phyloP scores from a whole-genome alignment of 1,140 invertebrate genomes.

The Plectus sambesii region DNA sequence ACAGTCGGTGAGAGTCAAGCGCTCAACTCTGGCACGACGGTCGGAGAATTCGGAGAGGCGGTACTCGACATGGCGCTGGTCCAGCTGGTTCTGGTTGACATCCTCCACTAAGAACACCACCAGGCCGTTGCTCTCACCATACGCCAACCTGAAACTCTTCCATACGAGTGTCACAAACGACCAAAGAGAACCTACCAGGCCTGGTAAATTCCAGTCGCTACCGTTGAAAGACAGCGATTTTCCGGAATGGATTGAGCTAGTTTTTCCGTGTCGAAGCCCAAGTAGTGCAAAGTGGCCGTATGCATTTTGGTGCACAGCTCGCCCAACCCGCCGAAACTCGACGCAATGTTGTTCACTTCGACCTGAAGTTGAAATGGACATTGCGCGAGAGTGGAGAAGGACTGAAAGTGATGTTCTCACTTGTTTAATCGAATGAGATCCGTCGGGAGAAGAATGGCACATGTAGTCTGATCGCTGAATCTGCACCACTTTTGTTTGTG shows the following conservation, averaged over 20 bases:
- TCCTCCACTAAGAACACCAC: conserved; percentile 81
- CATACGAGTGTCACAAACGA: background rate
- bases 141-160: conserved; percentile 30
- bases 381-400: too few species aligned
- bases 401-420: too few species aligned
- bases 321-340: conserved; percentile 81
- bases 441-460: conserved; percentile 33
- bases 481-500: conserved; percentile 29
- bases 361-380: conserved; percentile 55
- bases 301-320: conserved; percentile 52
- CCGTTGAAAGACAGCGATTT: conserved; percentile 32
- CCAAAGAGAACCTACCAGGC: conserved; percentile 29
- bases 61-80: conserved; percentile 79
- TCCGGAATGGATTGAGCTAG: conserved; percentile 25
- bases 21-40: conserved; percentile 58
- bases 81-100: conserved; percentile 53
- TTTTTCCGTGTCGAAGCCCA: conserved; percentile 11
- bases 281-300: conserved; percentile 42
- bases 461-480: conserved; percentile 45
- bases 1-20: conserved; percentile 57
- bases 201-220: conserved; percentile 30
- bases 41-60: conserved; percentile 54
- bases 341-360: conserved; percentile 88
- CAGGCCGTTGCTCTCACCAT: conserved; percentile 52
- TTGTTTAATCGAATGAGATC: conserved; percentile 33